Base-by-base conservation (phyloP, 2,797 vertebrate species). In the Onychomys leucogaster region DNA sequence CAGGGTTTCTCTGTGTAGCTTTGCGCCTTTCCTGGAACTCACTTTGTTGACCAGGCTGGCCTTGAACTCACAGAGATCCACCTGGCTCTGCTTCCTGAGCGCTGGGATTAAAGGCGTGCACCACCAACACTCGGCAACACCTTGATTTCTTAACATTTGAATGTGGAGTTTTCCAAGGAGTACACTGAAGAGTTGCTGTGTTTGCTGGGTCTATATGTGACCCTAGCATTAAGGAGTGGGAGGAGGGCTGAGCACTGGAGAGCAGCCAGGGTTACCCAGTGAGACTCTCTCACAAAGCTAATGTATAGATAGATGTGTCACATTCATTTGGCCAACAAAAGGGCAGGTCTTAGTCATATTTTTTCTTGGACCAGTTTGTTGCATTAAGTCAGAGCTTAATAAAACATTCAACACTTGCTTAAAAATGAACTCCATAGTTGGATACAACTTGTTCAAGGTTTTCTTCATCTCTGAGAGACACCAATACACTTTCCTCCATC, bases 381-480 rank as follows among this genome's bases (percentile, higher is more conserved):
- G 27, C 8, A 32, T 63, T 83, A 61, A 17, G 67, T 83, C 57
- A 83, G 25, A 37, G 81, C 37, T 83, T 27, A 41, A 14, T 61
- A 29, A 61, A 41, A 34, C 49, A 80, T n/a, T n/a, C 49, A 55
- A 29, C 13, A 27, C n/a, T 82, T 27, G n/a, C n/a, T 61, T 61
- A 43, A 61, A 83, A 43, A 61, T 63, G 61, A 83, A 43, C 37
- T 83, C 29, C n/a, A 29, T 5, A 2, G 55, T 87, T 59, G 65
- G 90, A 46, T 75, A 87, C 41, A 94, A 61, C 17, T 81, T 91
- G 43, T 73, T 89, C 71, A 32, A 61, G n/a, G 59, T 89, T 87
- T 89, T 46, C 9, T 29, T 91, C 25, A 67, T 61, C 41, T 93
- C 17, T 92, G 85, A 85, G 43, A 55, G 61, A 52, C 59, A 16